These are phyloP conservation scores for Propithecus coquereli DNA, from an alignment of 2,113 vertebrate genomes.

Conservation along the genomic window DNA sequence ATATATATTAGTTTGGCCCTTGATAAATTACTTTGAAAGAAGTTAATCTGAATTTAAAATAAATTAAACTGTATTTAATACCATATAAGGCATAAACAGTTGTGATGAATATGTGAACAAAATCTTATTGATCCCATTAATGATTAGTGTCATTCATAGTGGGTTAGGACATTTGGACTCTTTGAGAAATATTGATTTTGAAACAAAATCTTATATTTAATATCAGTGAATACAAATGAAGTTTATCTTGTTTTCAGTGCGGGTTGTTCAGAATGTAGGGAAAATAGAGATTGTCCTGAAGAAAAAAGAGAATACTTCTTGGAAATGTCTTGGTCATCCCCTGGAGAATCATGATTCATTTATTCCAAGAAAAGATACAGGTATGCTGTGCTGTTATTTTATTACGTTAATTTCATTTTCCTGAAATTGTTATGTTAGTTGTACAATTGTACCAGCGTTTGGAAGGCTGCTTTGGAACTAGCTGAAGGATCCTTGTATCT, in stretches of 20 bases:
- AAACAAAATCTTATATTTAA: not conserved
- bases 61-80: not conserved
- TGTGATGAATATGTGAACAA: not conserved
- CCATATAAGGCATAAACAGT: not conserved
- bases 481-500: not conserved
- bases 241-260: constrained; percentile 83
- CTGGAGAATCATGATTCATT: constrained; percentile 88
- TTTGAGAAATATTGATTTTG: not conserved
- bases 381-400: constrained; percentile 75
- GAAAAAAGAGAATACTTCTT: constrained; percentile 85
- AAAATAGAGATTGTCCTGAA: constrained; percentile 91
- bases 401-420: not conserved
- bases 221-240: constrained; percentile 1
- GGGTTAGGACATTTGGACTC: not conserved
- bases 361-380: constrained; percentile 84
- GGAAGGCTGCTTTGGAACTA: not conserved
- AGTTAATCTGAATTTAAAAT: not conserved
- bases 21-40: constrained; percentile 29
- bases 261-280: constrained; percentile 85
- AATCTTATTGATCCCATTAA: constrained; percentile 5
- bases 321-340: constrained; percentile 88
- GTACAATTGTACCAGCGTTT: not conserved
- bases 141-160: not conserved
- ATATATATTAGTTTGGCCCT: not conserved
- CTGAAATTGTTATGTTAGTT: not conserved